phyloP scores from a whole-genome alignment of 1,140 invertebrate species.

The Orchesella cincta region DNA sequence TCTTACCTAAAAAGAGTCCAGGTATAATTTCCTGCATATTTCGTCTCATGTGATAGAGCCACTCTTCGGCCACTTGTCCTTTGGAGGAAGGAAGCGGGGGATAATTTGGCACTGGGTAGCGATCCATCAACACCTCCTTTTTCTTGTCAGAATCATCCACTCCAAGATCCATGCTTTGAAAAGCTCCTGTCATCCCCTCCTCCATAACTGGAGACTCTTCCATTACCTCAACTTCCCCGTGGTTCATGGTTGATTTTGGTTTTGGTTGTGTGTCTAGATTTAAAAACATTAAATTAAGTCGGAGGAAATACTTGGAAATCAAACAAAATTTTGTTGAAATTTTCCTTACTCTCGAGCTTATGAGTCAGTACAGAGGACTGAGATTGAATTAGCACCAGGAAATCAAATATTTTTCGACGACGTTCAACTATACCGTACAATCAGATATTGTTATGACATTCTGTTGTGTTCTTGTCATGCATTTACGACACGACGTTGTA shows the following conservation, averaged over 20 bases:
- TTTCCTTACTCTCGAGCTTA: too few species aligned
- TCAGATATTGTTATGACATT: too few species aligned
- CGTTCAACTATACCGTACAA: too few species aligned
- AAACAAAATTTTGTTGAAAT: too few species aligned
- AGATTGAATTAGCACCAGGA: too few species aligned
- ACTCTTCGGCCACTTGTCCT: constrained; percentile 11
- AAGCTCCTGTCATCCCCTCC: neutral
- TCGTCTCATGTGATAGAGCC: constrained; percentile 43
- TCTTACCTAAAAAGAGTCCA: constrained; percentile 65
- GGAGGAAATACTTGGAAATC: too few species aligned
- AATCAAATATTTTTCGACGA: too few species aligned
- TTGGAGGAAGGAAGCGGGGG: constrained; percentile 32
- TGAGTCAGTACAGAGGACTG: too few species aligned
- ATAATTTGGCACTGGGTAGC: constrained; percentile 29
- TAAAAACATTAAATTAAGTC: too few species aligned
- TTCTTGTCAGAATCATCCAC: neutral
- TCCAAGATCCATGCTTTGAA: neutral
- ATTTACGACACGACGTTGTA: too few species aligned
- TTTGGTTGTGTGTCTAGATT: too few species aligned
- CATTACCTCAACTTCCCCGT: neutral
- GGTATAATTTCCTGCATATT: constrained; percentile 68
- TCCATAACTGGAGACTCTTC: neutral
- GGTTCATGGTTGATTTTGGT: neutral
- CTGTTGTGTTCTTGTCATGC: too few species aligned
- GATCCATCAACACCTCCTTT: neutral